Conservation (phyloP, 1,140 invertebrate genomes). For the Patella vulgata region DNA sequence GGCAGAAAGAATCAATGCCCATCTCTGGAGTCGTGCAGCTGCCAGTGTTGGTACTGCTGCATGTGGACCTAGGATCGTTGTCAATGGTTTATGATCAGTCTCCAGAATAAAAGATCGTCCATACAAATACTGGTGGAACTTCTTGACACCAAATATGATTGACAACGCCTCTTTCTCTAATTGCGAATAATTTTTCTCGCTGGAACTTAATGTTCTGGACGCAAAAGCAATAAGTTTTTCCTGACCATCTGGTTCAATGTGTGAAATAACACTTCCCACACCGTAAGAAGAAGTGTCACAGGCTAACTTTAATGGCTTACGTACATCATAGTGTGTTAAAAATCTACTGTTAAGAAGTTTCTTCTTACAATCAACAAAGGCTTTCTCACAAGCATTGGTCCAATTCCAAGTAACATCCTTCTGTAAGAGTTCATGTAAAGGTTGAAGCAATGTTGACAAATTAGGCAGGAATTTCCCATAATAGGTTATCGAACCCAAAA, state of each 20-base stretch:
- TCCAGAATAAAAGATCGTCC: too few relatives aligned
- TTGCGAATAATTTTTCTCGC: constrained; percentile 61
- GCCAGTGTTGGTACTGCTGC: constrained; percentile 38
- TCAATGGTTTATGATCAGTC: constrained; percentile 59
- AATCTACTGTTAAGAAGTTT: constrained; percentile 10
- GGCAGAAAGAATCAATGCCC: constrained; percentile 54
- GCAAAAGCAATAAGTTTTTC: constrained; percentile 61
- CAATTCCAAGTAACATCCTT: constrained; percentile 10
- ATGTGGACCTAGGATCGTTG: constrained; percentile 34
- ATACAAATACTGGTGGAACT: constrained; percentile 69
- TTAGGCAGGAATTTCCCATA: constrained; percentile 20
- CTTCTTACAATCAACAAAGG: constrained; percentile 42
- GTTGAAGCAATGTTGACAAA: constrained; percentile 8
- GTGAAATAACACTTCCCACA: constrained; percentile 25
- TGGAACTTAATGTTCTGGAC: constrained; percentile 53
- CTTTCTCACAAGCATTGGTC: neutral
- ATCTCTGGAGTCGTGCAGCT: constrained; percentile 49
- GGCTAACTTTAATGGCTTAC: constrained; percentile 5
- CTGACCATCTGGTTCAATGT: constrained; percentile 17
- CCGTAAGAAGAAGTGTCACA: constrained; percentile 22
- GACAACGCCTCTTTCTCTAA: constrained; percentile 67
- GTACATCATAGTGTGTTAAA: constrained; percentile 26
- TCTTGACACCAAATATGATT: constrained; percentile 68
- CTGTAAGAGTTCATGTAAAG: constrained; percentile 10
- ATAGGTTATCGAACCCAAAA: constrained; percentile 23